Evolutionary conservation across 2,888 invertebrate genomes (phyloP), one percentile per base, ranked within the genome.

Genomic region (Amblyjoppa fuscipennis): DNA sequence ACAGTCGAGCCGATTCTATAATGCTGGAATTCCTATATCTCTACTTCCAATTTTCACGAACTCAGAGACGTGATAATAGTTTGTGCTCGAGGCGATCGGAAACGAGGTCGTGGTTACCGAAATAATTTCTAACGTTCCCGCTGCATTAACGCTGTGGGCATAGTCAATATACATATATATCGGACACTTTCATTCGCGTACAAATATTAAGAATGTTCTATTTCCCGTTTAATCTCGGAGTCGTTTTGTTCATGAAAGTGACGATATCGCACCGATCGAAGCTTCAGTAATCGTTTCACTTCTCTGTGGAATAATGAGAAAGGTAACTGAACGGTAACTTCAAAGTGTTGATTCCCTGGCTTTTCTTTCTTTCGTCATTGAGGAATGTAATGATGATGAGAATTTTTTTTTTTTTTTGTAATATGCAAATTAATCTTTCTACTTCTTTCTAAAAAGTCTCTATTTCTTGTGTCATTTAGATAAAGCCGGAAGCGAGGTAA

Each of bases 401-500:
- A 41, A 11, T 11, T 11, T 11, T 41, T 41, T 41, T 41, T 41
- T 2, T 41, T 41, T 1, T 41, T 41, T 6, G 41, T 41, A 41
- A 41, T 41, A 0, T 11, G 41, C 9, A 11, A 41, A 41, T 41
- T 41, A 41, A 41, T 41, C 41, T 20, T 20, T 20, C 20, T 20
- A 20, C 20, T 20, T 20, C 20, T 20, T 20, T 20, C 20, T 20
- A 20, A 20, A 20, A 20, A 20, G 20, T 20, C 20, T 41, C 41
- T 41, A 11, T 41, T 9, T 41, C 41, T 41, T 41, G 41, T 56
- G 25, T 56, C 25, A 56, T 25, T 56, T 94, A 97, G 97, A 97
- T 94, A 93, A 95, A 68, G 96, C 96, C 75, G 96, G 96, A 73
- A 96, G 96, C 89, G 95, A 95, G 87, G 96, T 97, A 11, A 95